These are phyloP conservation scores for Sebastes cheni DNA, from an alignment of 2,797 vertebrate genomes.

Conservation along the genomic window DNA sequence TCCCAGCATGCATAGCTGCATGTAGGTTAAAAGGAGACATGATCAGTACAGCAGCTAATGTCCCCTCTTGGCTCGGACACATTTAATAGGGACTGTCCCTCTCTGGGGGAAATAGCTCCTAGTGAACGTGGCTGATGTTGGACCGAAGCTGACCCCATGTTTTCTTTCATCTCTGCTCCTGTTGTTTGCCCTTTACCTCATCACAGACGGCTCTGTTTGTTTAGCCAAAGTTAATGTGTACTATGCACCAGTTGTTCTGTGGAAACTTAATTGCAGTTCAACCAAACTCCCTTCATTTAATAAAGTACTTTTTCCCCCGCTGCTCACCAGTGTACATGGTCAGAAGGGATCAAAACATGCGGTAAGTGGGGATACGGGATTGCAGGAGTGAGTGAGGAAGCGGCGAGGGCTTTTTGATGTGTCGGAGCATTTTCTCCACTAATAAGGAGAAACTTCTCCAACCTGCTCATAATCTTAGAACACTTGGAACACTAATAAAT, in stretches of 20 bases:
- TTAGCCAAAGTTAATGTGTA: slow-evolving; percentile 59
- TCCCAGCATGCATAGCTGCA: neutral
- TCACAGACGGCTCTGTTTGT: slow-evolving; percentile 58
- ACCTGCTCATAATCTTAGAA: slow-evolving; percentile 72
- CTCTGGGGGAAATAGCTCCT: slow-evolving; percentile 29
- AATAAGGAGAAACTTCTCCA: slow-evolving; percentile 75
- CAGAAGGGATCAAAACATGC: slow-evolving; percentile 67
- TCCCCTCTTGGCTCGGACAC: slow-evolving; percentile 23
- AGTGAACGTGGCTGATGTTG: slow-evolving; percentile 11
- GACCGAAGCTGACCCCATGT: slow-evolving; percentile 43
- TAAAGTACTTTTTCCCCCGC: slow-evolving; percentile 18
- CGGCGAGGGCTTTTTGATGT: slow-evolving; percentile 65
- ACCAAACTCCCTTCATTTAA: slow-evolving; percentile 62
- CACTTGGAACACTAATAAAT: slow-evolving; percentile 75
- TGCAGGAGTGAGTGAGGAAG: slow-evolving; percentile 61
- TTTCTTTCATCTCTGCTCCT: slow-evolving; percentile 56
- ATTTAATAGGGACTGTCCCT: slow-evolving; percentile 23
- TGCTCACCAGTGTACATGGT: slow-evolving; percentile 41
- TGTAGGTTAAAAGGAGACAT: slow-evolving; percentile 6
- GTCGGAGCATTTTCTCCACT: slow-evolving; percentile 59
- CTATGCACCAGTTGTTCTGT: slow-evolving; percentile 55
- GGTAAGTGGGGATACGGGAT: slow-evolving; percentile 40
- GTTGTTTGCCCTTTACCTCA: slow-evolving; percentile 58
- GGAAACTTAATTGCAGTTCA: slow-evolving; percentile 71
- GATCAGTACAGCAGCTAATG: neutral